Base-by-base conservation (phyloP, 2,113 vertebrate genomes). In the Camelus bactrianus region DNA sequence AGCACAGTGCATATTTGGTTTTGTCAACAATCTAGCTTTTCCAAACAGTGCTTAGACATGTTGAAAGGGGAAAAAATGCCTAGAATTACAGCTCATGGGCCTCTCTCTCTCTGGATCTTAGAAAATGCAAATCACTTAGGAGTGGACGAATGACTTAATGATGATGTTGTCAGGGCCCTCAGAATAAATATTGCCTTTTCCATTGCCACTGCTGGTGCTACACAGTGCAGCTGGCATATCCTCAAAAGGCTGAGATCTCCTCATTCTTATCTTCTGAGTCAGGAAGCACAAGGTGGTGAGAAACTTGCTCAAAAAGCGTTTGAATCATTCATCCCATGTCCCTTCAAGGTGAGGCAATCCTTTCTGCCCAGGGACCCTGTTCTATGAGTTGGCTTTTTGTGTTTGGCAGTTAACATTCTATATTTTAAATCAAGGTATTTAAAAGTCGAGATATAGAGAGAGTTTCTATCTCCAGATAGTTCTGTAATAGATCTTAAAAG, bases 111-210 rank as follows among this genome's bases (percentile, higher is more conserved):
- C 56, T 65, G 64, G 35, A 56, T 67, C 93, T 93, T 89, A 52
- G 92, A 95, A 98, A 96, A 96, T 48, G 58, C 90, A 96, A 94
- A 85, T 50, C 84, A 75, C 76, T 85, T 67, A 79, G 77, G 84
- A 87, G 81, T 50, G 60, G 90, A 64, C 0, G 1, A 60, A 81
- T 96, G 96, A 95, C 75, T 96, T 96, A 72, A 95, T 35, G 80
- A 58, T 35, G 88, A 69, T 91, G 94, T 65, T 84, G 76, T 96
- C 91, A 93, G 42, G 58, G 58, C 62, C 69, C 69, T 91, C 79
- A 50, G 95, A 88, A 84, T 96, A 93, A 96, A 95, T 94, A 75
- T 73, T 97, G 85, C 80, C 85, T 77, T 97, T 96, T 91, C 81
- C 85, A 42, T 52, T 35, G 28, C 50, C 73, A 35, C 80, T 58